Base-by-base conservation (phyloP, 2,888 invertebrate species). In the Nomada hirtipes region DNA sequence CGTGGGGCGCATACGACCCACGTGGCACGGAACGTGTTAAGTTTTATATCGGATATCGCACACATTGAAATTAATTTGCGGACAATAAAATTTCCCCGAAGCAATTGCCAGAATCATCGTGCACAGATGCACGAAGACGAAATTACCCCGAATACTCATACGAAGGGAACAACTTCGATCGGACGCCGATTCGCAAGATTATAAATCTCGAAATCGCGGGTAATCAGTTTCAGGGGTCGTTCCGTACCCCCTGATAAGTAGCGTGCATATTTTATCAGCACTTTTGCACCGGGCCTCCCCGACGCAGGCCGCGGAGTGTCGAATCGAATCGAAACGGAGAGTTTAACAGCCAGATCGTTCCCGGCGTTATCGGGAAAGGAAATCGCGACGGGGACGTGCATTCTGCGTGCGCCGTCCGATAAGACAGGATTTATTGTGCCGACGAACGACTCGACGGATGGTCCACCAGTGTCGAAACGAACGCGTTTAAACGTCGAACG, bases 361-460 rank as follows among this genome's bases (percentile, higher is more conserved):
- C 20, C 70, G 20, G 26, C 52, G n/a, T 68, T 83, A 83, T 83
- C 83, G 61, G 52, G 55, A 36, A 74, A 64, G 78, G 83, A 63
- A 72, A 83, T 83, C 83, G 68, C 59, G 63, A 69, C 78, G 68
- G 55, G 64, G 69, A 61, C 64, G 61, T 47, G 71, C 55, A 61
- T 83, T 82, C 82, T 63, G 77, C 83, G 82, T 82, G 83, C 68
- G 26, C 63, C 36, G 20, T 13, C 73, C 65, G 83, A 84, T 84
- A 84, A 84, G 84, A 69, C 75, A 29, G 71, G 75, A 84, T 84
- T 84, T 84, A 84, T 84, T 57, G 76, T 60, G 44, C 18, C 68
- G 52, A 53, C 71, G 76, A 60, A 61, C 64, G 69, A 69, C 76
- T 82, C 69, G 73, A 57, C 70, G 72, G 71, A 83, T 68, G 71